A percentile compares a stretch with the other conserved stretches of the same genome.
Evolutionary conservation across 2,797 vertebrate genomes (phyloP).

Genomic region (Darevskia nairensis): DNA sequence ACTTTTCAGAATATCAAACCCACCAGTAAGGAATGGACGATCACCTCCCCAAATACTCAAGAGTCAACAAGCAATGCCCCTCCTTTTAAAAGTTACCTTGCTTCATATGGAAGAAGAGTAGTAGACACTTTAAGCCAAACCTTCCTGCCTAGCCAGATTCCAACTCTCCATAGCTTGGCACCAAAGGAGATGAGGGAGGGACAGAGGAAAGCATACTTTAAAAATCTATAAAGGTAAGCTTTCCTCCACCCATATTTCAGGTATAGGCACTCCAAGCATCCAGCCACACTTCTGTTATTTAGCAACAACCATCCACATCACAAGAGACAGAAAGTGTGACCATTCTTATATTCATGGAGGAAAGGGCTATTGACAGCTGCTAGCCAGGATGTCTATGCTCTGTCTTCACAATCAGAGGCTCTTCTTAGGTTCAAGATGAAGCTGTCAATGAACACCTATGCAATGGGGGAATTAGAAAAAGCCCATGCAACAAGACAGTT

Average conservation of each 20-base stretch:
- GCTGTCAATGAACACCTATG: background rate
- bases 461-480: background rate
- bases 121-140: background rate
- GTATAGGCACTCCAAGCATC: background rate
- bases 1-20: background rate
- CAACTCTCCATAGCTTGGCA: background rate
- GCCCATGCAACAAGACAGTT: background rate
- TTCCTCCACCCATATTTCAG: background rate
- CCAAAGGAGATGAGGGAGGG: background rate
- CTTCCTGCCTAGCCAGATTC: background rate
- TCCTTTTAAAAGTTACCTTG: background rate
- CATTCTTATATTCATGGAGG: too few relatives aligned
- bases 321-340: background rate
- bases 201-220: background rate
- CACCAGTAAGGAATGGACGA: background rate
- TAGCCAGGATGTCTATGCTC: too few relatives aligned
- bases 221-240: background rate
- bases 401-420: too few relatives aligned
- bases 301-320: background rate
- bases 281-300: background rate
- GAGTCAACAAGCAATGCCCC: background rate
- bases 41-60: background rate
- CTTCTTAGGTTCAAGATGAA: background rate
- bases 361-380: too few relatives aligned
- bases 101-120: background rate